Evolutionary conservation across 2,113 vertebrate genomes (phyloP), one percentile per base, ranked within the genome.

Genomic region (Echinops telfairi): DNA sequence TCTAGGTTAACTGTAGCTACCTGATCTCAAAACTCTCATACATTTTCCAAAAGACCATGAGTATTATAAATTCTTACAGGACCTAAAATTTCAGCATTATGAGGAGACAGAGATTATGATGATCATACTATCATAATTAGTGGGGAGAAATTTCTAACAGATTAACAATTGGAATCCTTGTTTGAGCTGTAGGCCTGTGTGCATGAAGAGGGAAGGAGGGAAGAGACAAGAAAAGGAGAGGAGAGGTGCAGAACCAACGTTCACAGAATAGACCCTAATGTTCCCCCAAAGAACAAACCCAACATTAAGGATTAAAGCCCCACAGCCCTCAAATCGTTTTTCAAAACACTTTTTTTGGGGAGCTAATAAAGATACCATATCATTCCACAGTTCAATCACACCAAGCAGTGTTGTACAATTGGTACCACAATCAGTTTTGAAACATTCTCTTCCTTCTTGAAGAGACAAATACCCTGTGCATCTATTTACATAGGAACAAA

Each of bases 121-220:
- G 38, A 60, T 77, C 17, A 68, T 93, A 78, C 71, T 88, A 17
- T 85, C 36, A 6, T 57, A 85, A 85, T 85, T 85, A 64, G 64
- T 29, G 64, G 25, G 27, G 5, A 62, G 60, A 33, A 29, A 71
- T 47, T 79, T 79, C 36, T 27, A 64, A 29, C 5, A 62, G 23
- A 36, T 89, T 14, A 62, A 25, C 17, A 89, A 38, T 1, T 27
- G 14, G 78, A 73, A 27, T 2, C 79, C 9, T 31, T 73, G 75
- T 47, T 68, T 40, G 12, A 93, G 25, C 29, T 64, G 20, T 15
- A 80, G n/a, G 19, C 25, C 73, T 85, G 36, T 40, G 22, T 3
- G 22, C 11, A 57, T 66, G 4, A 81, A 40, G 40, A 89, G 1
- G 47, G 36, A 89, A 22, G 7, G 20, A 71, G 38, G 36, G 4